Evolutionary conservation across 2,888 invertebrate species (phyloP), one percentile per base, ranked within the genome.

Genomic region (Leucophenga maculata): DNA sequence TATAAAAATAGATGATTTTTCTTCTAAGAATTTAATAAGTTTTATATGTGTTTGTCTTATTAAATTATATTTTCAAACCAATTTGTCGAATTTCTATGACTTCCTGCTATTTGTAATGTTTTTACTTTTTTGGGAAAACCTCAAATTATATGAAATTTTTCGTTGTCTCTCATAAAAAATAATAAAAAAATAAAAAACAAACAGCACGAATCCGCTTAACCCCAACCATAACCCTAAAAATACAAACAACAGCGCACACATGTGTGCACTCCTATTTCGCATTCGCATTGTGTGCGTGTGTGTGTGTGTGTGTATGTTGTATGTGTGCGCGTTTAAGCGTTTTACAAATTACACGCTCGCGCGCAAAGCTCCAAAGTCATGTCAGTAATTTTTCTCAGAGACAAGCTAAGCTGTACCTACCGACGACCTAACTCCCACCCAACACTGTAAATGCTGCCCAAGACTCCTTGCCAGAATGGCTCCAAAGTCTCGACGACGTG

Each of bases 271-370:
- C 39, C 39, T 26, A 3, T 4, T 26, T 26, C 26, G 26, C 26
- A 4, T 26, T 3, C 4, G 4, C 26, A 39, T 39, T 39, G 39
- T 39, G 8, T 39, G 39, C 59, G 65, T 68, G 67, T 54, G 69
- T 18, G 64, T 50, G 68, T 69, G 65, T 31, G 57, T 57, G 67
- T 67, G 57, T 57, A 54, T 68, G 65, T 72, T n/a, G 52, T 62
- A 55, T 72, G 65, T 59, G 67, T 68, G 68, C 50, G 62, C 62
- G 68, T 71, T 65, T 70, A 69, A 70, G 71, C 73, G 77, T 57
- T 57, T 57, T 57, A 76, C 75, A 77, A 78, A 74, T 74, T 77
- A 73, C 66, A 32, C 18, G 16, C 18, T 20, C 20, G 31, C 31
- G 62, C 16, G 16, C 18, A 39, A 39, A 31, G 32, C 32, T 26